Conservation (phyloP, 35 echinoderm and acorn worm species). For the Stichopus chloronotus region DNA sequence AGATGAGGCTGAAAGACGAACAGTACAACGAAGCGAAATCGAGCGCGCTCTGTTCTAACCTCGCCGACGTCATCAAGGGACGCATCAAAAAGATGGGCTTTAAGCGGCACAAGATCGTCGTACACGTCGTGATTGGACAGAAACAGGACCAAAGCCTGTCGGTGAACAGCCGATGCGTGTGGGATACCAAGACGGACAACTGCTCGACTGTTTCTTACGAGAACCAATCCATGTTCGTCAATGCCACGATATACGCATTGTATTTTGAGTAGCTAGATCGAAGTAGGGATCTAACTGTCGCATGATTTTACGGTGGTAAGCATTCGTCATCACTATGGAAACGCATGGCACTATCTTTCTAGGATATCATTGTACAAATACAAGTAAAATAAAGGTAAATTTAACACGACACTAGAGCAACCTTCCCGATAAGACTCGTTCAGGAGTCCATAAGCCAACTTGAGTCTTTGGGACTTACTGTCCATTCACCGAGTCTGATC, state of each 20-base stretch:
- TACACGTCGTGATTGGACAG: constrained; percentile 77
- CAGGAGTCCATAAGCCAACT: too few relatives aligned
- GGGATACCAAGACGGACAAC: constrained; percentile 78
- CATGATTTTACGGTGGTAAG: too few relatives aligned
- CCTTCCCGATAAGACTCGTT: too few relatives aligned
- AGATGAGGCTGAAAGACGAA: constrained; percentile 70
- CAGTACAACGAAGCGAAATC: constrained; percentile 63
- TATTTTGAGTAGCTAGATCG: constrained; percentile 69
- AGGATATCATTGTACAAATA: too few relatives aligned
- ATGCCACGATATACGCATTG: constrained; percentile 73
- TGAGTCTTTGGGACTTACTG: too few relatives aligned
- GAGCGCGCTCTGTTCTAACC: constrained; percentile 59
- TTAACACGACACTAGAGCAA: too few relatives aligned
- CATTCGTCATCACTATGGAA: too few relatives aligned
- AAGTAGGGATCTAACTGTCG: too few relatives aligned
- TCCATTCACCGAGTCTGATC: too few relatives aligned
- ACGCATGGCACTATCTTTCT: too few relatives aligned
- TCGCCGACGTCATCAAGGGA: constrained; percentile 86
- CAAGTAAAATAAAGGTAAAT: too few relatives aligned
- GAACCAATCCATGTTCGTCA: constrained; percentile 72
- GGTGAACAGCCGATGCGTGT: constrained; percentile 72
- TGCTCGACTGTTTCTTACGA: constrained; percentile 66
- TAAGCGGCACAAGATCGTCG: constrained; percentile 77
- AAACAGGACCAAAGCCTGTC: constrained; percentile 59
- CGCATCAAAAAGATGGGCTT: constrained; percentile 82